Base-by-base conservation (phyloP, 2,888 invertebrate species). In the Melieria picta region DNA sequence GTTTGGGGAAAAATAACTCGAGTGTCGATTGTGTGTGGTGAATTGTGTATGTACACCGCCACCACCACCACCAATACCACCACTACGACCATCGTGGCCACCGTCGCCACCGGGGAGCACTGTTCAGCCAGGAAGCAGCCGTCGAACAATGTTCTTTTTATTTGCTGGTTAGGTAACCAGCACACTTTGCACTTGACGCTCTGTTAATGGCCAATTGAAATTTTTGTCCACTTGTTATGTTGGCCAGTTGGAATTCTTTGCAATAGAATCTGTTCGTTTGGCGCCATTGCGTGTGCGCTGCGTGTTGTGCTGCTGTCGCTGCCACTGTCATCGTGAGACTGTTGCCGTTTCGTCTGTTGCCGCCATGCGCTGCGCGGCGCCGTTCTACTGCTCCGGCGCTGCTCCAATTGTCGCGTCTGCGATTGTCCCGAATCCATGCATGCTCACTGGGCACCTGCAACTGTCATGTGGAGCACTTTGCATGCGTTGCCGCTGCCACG, bases 391-490 rank as follows among this genome's bases (percentile, higher is more conserved):
- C 78, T 79, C 77, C 79, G 80, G 79, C 81, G 79, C 80, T 75
- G 66, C 77, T 63, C 69, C 69, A 45, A n/a, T 73, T 56, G 75
- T 65, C 63, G 63, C 75, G 76, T 80, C 79, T 83, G 83, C 82
- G 83, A 80, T 76, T 84, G 81, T 81, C 80, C 78, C 74, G 78
- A 80, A 78, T 82, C 79, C 76, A 81, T 81, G 90, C 91, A 90
- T 89, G 89, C 89, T 89, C 89, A 88, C 77, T 77, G 74, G 73
- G 71, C 61, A 65, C 71, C 65, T 66, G 72, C 75, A 56, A 77
- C 74, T 74, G 73, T 66, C 73, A 73, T 68, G 65, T 30, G 30
- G 30, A 30, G 30, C 30, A 30, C 30, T 30, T 30, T 30, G 30
- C 30, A 30, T 30, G 30, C 30, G 30, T 30, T 30, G 30, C 30